Evolutionary conservation across 2,113 vertebrate species (phyloP), one percentile per base, ranked within the genome.

Genomic region (Alosa alosa): DNA sequence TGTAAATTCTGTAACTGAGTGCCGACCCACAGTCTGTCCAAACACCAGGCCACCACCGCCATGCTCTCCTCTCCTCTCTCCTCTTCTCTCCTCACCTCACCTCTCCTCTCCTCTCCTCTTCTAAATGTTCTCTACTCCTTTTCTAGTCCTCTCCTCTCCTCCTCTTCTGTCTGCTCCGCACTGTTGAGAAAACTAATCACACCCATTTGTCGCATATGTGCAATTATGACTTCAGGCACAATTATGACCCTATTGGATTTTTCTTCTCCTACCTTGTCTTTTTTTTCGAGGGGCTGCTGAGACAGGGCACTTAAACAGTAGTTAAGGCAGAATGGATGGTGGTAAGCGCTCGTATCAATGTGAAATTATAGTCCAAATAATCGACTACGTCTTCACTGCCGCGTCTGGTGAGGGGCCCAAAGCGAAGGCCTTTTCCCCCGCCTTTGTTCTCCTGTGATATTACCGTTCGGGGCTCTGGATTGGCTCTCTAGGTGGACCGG

Each of bases 11-110:
- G 31, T 31, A 31, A 31, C 31, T 31, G 31, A 31, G 31, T 31
- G 31, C 31, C 31, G 31, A 31, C 31, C 31, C 31, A 31, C 31
- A 31, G 31, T 31, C 31, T 31, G 31, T 31, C 31, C 31, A 31
- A 31, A 31, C 31, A 31, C 31, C 31, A 31, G 31, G 31, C 31
- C 31, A 31, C 31, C 31, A 31, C 6, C n/a, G 25, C 4, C 60
- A n/a, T 11, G 31, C 84, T 31, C 83, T 72, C 68, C 82, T 64
- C 60, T 64, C 57, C 22, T 64, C 57, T 64, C 57, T 9, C 8
- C 20, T n/a, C 20, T 9, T 3, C 57, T 64, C 57, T 86, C 83
- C 50, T 89, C 90, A 84, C 22, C 44, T 50, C 15, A 18, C 84
- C 17, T 46, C 83, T n/a, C 64, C 25, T 44, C 41, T 47, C 22